Evolutionary conservation across 2,888 invertebrate genomes (phyloP).

Genomic region (Monoplex corrugatus): DNA sequence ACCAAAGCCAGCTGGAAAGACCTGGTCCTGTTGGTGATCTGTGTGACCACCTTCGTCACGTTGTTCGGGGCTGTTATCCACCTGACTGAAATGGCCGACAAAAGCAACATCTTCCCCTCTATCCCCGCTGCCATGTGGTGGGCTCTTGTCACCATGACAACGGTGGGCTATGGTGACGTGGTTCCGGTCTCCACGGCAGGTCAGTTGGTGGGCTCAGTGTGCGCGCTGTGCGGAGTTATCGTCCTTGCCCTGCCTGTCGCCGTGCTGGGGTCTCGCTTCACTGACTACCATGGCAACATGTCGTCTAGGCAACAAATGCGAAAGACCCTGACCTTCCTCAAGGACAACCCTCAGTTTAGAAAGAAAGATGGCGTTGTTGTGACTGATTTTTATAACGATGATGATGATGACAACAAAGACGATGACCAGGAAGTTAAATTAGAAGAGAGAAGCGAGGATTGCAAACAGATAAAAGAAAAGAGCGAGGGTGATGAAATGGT

Average conservation of each 20-base stretch:
- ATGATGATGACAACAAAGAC: no score
- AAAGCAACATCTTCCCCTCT: slow-evolving; percentile 13
- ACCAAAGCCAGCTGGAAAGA: slow-evolving; percentile 70
- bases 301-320: neutral
- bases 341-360: neutral
- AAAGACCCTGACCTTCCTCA: neutral
- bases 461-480: no score
- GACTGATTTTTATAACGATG: no score
- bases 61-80: neutral
- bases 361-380: no score
- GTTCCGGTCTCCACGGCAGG: slow-evolving; percentile 41
- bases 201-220: slow-evolving; percentile 35
- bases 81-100: neutral
- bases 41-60: neutral
- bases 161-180: slow-evolving; percentile 55
- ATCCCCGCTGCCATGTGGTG: slow-evolving; percentile 52
- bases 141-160: slow-evolving; percentile 55
- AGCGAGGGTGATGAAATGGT: no score
- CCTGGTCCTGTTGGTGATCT: slow-evolving; percentile 67
- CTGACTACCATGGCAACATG: slow-evolving; percentile 71
- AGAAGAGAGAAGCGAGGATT: no score
- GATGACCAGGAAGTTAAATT: no score
- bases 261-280: slow-evolving; percentile 69
- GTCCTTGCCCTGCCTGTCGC: slow-evolving; percentile 47
- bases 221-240: slow-evolving; percentile 44